Conservation (phyloP, 1,140 invertebrate genomes). For the Adoxophyes honmai region DNA sequence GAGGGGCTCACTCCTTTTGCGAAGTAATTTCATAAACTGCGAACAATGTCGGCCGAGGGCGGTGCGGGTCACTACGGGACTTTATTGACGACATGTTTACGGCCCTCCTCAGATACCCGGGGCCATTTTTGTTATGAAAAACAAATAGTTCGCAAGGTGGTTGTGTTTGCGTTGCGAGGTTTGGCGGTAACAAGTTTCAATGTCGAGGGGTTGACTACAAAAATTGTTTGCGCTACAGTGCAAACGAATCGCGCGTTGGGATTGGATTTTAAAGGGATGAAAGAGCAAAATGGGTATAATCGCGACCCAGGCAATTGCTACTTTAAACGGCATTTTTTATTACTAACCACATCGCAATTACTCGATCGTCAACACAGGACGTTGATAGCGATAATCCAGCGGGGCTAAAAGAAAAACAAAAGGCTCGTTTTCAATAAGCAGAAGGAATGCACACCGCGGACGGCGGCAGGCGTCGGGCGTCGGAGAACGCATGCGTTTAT, state of each 20-base stretch:
- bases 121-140: slow-evolving; percentile 29
- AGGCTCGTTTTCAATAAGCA: slow-evolving; percentile 31
- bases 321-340: too few relatives aligned
- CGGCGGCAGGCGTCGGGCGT: slow-evolving; percentile 22
- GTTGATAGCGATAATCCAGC: too few relatives aligned
- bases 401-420: background rate
- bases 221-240: background rate
- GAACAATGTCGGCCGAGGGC: slow-evolving; percentile 38
- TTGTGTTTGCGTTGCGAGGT: slow-evolving; percentile 3
- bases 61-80: slow-evolving; percentile 32
- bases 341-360: too few relatives aligned
- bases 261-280: too few relatives aligned
- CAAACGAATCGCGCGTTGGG: background rate
- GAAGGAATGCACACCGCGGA: slow-evolving; percentile 39
- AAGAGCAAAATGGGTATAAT: too few relatives aligned
- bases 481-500: slow-evolving; percentile 36
- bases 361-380: too few relatives aligned
- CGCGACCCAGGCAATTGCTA: too few relatives aligned
- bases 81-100: slow-evolving; percentile 46
- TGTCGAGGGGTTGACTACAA: background rate
- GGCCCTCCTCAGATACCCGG: slow-evolving; percentile 27
- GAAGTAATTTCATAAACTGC: slow-evolving; percentile 48
- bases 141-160: slow-evolving; percentile 19
- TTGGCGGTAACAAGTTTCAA: background rate
- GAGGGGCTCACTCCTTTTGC: slow-evolving; percentile 27